These are phyloP conservation scores for Eupeodes luniger DNA, from an alignment of 2,888 invertebrate species.

Conservation along the genomic window DNA sequence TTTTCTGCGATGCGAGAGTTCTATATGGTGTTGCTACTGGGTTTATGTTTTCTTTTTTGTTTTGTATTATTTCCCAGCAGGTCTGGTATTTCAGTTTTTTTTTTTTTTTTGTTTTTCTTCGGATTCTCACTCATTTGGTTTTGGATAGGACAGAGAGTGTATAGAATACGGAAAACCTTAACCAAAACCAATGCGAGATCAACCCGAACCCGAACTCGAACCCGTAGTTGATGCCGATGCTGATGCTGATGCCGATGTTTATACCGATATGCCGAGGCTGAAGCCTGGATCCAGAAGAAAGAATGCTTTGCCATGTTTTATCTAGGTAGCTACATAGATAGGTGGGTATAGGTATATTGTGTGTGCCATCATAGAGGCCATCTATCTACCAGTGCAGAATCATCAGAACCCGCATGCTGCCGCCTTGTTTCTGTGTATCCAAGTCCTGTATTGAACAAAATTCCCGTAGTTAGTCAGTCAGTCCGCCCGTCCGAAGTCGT, in stretches of 20 bases:
- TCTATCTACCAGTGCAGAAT: slow-evolving; percentile 64
- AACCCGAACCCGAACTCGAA: slow-evolving; percentile 43
- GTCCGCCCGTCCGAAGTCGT: background rate
- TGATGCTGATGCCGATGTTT: background rate
- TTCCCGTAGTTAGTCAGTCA: slow-evolving; percentile 44
- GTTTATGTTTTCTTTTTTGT: slow-evolving; percentile 48
- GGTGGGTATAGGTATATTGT: slow-evolving; percentile 2
- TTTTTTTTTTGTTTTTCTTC: slow-evolving; percentile 24
- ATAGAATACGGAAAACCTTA: slow-evolving; percentile 70
- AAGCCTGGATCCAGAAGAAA: slow-evolving; percentile 51
- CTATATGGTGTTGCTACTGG: slow-evolving; percentile 66
- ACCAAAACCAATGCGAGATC: slow-evolving; percentile 75
- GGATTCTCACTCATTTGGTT: slow-evolving; percentile 73
- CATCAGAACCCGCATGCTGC: slow-evolving; percentile 58
- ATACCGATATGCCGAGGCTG: background rate
- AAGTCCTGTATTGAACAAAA: slow-evolving; percentile 37
- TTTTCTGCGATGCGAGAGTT: slow-evolving; percentile 64
- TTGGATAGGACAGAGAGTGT: slow-evolving; percentile 57
- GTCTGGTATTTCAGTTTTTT: slow-evolving; percentile 45
- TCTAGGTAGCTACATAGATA: slow-evolving; percentile 14
- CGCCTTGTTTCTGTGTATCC: slow-evolving; percentile 33
- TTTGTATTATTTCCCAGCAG: slow-evolving; percentile 42
- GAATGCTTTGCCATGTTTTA: slow-evolving; percentile 54
- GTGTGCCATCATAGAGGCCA: slow-evolving; percentile 66
- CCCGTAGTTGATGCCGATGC: background rate